These are phyloP conservation scores for Stegana nigrithorax DNA, from an alignment of 2,888 invertebrate species.

Conservation along the genomic window DNA sequence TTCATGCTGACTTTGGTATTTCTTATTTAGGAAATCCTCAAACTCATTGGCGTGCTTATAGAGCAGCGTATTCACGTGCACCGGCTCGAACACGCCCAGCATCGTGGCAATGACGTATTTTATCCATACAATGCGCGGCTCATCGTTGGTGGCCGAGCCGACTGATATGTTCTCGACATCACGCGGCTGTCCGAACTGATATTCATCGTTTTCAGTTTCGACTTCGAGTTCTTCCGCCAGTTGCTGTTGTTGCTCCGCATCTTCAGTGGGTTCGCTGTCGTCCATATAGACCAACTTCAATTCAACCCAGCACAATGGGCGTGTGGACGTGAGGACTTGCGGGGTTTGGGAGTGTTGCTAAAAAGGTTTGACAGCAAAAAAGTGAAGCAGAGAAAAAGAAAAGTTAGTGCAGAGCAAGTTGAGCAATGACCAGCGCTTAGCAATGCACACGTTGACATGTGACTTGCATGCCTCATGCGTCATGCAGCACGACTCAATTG, in stretches of 20 bases:
- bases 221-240: background rate
- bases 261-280: background rate
- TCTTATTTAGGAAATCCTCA: constrained; percentile 71
- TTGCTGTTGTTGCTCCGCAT: background rate
- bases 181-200: background rate
- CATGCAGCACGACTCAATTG: too few species aligned
- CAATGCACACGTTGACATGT: too few species aligned
- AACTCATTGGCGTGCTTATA: constrained; percentile 71
- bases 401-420: too few species aligned
- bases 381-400: too few species aligned
- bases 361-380: too few species aligned
- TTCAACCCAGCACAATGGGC: too few species aligned
- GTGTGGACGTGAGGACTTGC: too few species aligned
- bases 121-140: constrained; percentile 78
- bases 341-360: too few species aligned
- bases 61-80: constrained; percentile 57
- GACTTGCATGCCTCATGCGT: too few species aligned
- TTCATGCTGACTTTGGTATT: constrained; percentile 69
- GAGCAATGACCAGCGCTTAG: too few species aligned
- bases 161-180: background rate
- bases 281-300: too few species aligned
- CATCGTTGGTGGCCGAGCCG: constrained; percentile 54
- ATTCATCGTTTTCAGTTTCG: constrained; percentile 2
- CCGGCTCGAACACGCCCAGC: constrained; percentile 64
- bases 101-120: constrained; percentile 72